Percentiles rank a stretch among this genome's conserved stretches.
These are phyloP conservation scores for Aethes cnicana DNA, from an alignment of 2,888 invertebrate genomes.

Conservation along the genomic window DNA sequence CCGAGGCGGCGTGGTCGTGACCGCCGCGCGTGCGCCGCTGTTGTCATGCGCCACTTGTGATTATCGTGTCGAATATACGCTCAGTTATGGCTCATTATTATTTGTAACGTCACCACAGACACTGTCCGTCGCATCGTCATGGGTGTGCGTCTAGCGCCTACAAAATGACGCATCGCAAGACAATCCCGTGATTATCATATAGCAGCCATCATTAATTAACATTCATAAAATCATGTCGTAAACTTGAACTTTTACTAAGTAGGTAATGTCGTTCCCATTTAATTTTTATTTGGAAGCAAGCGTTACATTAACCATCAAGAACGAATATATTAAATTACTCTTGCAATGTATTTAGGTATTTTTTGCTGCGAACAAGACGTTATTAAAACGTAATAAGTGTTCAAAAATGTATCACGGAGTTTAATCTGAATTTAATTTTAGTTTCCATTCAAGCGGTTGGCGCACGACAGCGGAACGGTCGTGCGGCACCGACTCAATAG, in stretches of 20 bases:
- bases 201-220: too few relatives aligned
- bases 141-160: constrained; percentile 10
- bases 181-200: constrained; percentile 4
- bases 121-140: not conserved
- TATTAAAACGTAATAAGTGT: constrained; percentile 34
- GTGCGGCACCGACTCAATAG: constrained; percentile 50
- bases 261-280: too few relatives aligned
- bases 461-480: constrained; percentile 48
- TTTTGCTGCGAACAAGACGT: constrained; percentile 14
- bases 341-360: constrained; percentile 35
- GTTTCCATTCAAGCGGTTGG: constrained; percentile 46
- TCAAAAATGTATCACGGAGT: constrained; percentile 40
- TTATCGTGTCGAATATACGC: constrained; percentile 63
- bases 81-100: constrained; percentile 9
- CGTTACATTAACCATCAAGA: too few relatives aligned
- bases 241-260: too few relatives aligned
- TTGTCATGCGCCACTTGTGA: constrained; percentile 75
- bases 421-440: constrained; percentile 48
- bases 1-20: constrained; percentile 64
- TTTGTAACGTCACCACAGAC: constrained; percentile 9
- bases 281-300: too few relatives aligned
- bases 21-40: constrained; percentile 66
- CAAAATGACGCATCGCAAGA: constrained; percentile 21
- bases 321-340: too few relatives aligned
- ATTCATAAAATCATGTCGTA: too few relatives aligned